Conservation (phyloP, 2,888 invertebrate species). For the Sialis lutaria region DNA sequence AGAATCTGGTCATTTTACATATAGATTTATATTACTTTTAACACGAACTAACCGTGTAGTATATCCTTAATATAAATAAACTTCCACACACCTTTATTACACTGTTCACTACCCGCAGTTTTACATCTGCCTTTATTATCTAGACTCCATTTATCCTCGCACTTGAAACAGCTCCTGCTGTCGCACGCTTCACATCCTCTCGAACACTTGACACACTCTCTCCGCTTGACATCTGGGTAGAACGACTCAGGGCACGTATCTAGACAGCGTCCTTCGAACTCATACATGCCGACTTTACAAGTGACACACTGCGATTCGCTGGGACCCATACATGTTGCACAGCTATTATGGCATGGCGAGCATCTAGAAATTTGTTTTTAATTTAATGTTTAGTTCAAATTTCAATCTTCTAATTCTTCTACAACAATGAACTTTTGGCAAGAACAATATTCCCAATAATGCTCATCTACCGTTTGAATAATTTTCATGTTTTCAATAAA, state of each 20-base stretch:
- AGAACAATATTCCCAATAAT: no score
- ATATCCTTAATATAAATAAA: slow-evolving; percentile 2
- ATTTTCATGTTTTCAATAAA: background rate
- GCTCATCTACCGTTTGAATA: no score
- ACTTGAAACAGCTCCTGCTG: slow-evolving; percentile 53
- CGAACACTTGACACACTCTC: slow-evolving; percentile 65
- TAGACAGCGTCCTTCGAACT: slow-evolving; percentile 54
- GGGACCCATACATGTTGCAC: slow-evolving; percentile 66
- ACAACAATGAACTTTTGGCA: no score
- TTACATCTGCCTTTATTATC: slow-evolving; percentile 58
- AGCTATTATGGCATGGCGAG: slow-evolving; percentile 58
- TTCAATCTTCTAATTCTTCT: no score
- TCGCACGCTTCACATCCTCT: slow-evolving; percentile 61
- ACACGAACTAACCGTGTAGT: no score
- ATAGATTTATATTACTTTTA: no score
- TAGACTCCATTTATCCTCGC: slow-evolving; percentile 55
- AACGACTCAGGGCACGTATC: slow-evolving; percentile 54
- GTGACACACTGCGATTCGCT: slow-evolving; percentile 64
- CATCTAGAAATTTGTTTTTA: slow-evolving; percentile 31
- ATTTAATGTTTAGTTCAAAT: no score
- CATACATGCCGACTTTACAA: slow-evolving; percentile 55
- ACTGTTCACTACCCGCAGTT: slow-evolving; percentile 49
- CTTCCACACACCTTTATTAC: slow-evolving; percentile 38
- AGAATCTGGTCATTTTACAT: no score
- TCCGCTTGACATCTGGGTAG: slow-evolving; percentile 59